phyloP scores from a whole-genome alignment of 2,888 invertebrate genomes.

The Charanyca ferruginea region DNA sequence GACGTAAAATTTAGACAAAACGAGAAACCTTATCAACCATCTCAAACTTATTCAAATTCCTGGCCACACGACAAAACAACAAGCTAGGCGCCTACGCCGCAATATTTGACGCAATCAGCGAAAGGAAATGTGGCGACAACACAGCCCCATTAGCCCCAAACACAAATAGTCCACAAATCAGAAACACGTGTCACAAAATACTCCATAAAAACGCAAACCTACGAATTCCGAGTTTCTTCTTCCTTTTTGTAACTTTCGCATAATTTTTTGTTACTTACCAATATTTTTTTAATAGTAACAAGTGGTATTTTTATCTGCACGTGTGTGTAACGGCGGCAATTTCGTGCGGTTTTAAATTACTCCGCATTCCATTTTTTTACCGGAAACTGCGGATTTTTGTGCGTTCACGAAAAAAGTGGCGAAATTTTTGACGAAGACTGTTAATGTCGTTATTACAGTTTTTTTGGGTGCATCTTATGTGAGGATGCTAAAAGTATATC shows the following conservation, averaged over 20 bases:
- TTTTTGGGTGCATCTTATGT: background rate
- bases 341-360: constrained; percentile 88
- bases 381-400: constrained; percentile 87
- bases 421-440: constrained; percentile 72
- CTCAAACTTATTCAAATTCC: constrained; percentile 30
- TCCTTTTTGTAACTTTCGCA: constrained; percentile 61
- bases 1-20: background rate
- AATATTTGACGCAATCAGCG: constrained; percentile 80
- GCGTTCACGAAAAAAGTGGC: constrained; percentile 74
- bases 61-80: constrained; percentile 57
- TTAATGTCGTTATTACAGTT: constrained; percentile 57
- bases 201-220: constrained; percentile 57
- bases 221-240: constrained; percentile 54
- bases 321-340: constrained; percentile 84
- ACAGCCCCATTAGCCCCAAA: constrained; percentile 79
- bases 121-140: constrained; percentile 84
- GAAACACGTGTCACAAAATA: constrained; percentile 82
- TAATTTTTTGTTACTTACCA: constrained; percentile 51
- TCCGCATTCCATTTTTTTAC: constrained; percentile 82
- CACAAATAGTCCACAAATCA: constrained; percentile 80
- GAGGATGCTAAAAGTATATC: background rate
- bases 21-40: constrained; percentile 19
- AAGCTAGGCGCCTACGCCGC: constrained; percentile 71
- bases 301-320: constrained; percentile 80
- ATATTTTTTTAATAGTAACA: constrained; percentile 71